phyloP scores from a whole-genome alignment of 2,888 invertebrate genomes.

The Drosophila recens region DNA sequence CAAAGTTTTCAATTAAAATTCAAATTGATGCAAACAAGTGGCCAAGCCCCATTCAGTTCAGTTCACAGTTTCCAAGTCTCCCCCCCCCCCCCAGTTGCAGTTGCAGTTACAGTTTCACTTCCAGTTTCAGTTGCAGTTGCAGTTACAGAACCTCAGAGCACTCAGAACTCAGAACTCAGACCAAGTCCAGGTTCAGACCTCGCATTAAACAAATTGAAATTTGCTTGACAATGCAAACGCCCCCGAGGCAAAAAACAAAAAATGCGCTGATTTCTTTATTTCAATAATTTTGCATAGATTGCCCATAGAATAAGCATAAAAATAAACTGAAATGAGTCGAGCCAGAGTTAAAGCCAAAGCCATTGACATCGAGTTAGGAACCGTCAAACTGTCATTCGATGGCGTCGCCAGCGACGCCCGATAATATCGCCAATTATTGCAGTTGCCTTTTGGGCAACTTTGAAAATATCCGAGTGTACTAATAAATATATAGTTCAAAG shows the following conservation, averaged over 20 bases:
- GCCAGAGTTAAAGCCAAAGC: neutral
- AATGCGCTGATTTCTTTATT: slow-evolving; percentile 75
- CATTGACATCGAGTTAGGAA: slow-evolving; percentile 26
- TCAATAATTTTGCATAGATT: slow-evolving; percentile 68
- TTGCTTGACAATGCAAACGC: slow-evolving; percentile 71
- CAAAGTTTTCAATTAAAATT: slow-evolving; percentile 83
- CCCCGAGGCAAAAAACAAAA: slow-evolving; percentile 50
- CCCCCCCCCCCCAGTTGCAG: no score
- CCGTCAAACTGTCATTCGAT: slow-evolving; percentile 71
- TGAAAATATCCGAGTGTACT: no score
- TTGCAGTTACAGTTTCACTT: slow-evolving; percentile 25
- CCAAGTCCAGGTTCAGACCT: slow-evolving; percentile 64
- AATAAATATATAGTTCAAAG: slow-evolving; percentile 69
- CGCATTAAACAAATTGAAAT: slow-evolving; percentile 77
- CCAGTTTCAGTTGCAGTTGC: slow-evolving; percentile 16
- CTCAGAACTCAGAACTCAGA: neutral
- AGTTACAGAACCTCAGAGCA: slow-evolving; percentile 15
- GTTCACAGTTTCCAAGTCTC: no score
- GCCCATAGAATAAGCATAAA: slow-evolving; percentile 36
- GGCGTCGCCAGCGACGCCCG: slow-evolving; percentile 75
- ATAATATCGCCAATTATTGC: slow-evolving; percentile 67
- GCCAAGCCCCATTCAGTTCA: slow-evolving; percentile 76
- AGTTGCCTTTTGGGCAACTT: slow-evolving; percentile 53
- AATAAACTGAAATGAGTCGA: slow-evolving; percentile 46
- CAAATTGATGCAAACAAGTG: slow-evolving; percentile 84